Percentiles rank a stretch among this genome's conserved stretches.
These are phyloP conservation scores for Ryuthela nishihirai DNA, from an alignment of 2,888 invertebrate species.

Conservation along the genomic window DNA sequence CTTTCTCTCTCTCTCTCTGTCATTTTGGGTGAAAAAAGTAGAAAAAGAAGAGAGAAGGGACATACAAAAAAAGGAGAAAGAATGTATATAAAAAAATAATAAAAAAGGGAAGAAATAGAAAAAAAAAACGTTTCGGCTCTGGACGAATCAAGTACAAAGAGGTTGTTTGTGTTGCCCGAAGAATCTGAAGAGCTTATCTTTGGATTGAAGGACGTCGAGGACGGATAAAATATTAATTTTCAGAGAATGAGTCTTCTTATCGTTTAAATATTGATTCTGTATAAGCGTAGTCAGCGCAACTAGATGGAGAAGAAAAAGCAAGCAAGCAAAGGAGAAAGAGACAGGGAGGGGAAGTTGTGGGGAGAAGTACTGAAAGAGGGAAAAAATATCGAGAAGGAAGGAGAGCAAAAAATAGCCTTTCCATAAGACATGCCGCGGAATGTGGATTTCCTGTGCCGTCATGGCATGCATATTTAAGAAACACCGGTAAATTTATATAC, in stretches of 20 bases:
- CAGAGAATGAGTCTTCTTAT: slow-evolving; percentile 36
- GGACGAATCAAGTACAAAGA: slow-evolving; percentile 25
- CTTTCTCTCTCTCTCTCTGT: slow-evolving; percentile 7
- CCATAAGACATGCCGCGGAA: too few species aligned
- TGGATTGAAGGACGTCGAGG: slow-evolving; percentile 32
- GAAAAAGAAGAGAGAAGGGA: slow-evolving; percentile 30
- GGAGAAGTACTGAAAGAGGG: too few species aligned
- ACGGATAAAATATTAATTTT: slow-evolving; percentile 40
- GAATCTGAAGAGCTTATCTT: slow-evolving; percentile 37
- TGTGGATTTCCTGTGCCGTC: too few species aligned
- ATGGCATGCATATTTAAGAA: too few species aligned
- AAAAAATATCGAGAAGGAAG: too few species aligned
- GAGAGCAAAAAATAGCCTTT: too few species aligned
- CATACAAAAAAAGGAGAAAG: slow-evolving; percentile 32
- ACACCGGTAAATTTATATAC: too few species aligned
- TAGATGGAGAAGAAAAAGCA: slow-evolving; percentile 7
- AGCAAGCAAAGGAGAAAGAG: not conserved
- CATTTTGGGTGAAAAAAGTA: slow-evolving; percentile 1
- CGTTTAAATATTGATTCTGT: slow-evolving; percentile 36
- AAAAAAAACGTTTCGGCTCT: slow-evolving; percentile 12
- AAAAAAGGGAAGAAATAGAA: slow-evolving; percentile 1
- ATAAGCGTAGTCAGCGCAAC: not conserved
- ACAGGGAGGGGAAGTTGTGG: not conserved
- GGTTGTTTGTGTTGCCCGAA: slow-evolving; percentile 36
- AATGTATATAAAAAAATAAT: slow-evolving; percentile 38